Base-by-base conservation (phyloP, 1,140 invertebrate genomes). In the Rhopalosiphum maidis region DNA sequence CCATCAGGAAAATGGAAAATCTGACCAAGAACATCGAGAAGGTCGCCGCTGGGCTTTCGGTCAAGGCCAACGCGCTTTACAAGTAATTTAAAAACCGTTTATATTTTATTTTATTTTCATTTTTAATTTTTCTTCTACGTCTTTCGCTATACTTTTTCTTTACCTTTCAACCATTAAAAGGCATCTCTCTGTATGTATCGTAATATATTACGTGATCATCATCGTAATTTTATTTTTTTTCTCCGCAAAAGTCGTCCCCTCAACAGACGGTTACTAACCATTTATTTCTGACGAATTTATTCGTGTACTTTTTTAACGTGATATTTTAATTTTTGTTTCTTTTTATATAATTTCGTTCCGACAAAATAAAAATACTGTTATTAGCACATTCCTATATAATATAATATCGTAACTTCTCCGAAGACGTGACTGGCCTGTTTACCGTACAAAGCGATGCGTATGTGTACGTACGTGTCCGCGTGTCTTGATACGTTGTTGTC, bases 1-100 rank as follows among this genome's bases (percentile, higher is more conserved):
- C 94, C 4, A 94, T 95, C 41, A 60, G 94, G 22, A 94, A 94
- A 35, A 95, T 95, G 94, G 95, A 95, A 68, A 94, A 94, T 46
- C 94, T 95, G 94, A 94, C 95, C 8, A 93, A 94, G 37, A 95
- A 95, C 77, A 94, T 95, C 37, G 94, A 95, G 55, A 95, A 94
- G 87, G 94, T 95, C 1, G 94, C 95, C 8, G 94, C 94, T 5
- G 94, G 94, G 9, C 90, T 95, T 1, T 93, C 94, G 0, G 94
- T 95, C 4, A 94, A 94, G 68, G 94, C 94, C 9, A 94, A 94
- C n/a, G 94, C 91, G 22, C 48, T 93, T 21, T 93, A 93, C 77
- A 93, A 93, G 91, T 93, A 93, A 93, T 83, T 3, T 37, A 21
- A 37, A 83, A 37, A 86, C 41, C 8, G 11, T 86, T 43, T 86